A percentile compares a stretch with the other conserved stretches of the same genome.
Conservation (phyloP, 2,888 invertebrate species). For the Lumbricus terrestris region DNA sequence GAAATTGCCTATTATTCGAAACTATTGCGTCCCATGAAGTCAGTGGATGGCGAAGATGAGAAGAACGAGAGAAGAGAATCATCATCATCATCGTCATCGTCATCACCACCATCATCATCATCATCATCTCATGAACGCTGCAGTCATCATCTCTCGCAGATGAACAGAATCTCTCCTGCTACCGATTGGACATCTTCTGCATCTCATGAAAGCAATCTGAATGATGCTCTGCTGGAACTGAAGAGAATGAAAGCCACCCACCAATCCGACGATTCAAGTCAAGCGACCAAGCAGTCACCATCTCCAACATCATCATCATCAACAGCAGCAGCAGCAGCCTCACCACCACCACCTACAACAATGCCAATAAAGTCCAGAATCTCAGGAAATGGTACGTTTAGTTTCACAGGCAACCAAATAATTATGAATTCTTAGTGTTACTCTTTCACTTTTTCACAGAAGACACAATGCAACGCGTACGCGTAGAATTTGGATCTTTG, state of each 20-base stretch:
- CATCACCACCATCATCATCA: no score
- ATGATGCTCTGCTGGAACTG: not conserved
- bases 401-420: no score
- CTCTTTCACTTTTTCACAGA: no score
- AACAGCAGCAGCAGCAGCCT: no score
- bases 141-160: not conserved
- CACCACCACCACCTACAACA: not conserved
- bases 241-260: not conserved
- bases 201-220: constrained; percentile 3
- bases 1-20: constrained; percentile 3
- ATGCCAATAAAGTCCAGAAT: not conserved
- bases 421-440: no score
- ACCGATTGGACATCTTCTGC: not conserved
- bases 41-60: not conserved
- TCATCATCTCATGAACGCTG: no score
- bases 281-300: not conserved
- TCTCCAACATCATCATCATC: not conserved
- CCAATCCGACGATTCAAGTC: not conserved
- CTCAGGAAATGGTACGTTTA: not conserved
- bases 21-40: not conserved
- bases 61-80: not conserved
- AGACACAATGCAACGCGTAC: no score
- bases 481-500: no score
- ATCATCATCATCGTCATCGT: not conserved
- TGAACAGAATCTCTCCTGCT: not conserved